These are phyloP conservation scores for Lordiphosa collinella DNA, from an alignment of 1,140 invertebrate species.

Conservation along the genomic window DNA sequence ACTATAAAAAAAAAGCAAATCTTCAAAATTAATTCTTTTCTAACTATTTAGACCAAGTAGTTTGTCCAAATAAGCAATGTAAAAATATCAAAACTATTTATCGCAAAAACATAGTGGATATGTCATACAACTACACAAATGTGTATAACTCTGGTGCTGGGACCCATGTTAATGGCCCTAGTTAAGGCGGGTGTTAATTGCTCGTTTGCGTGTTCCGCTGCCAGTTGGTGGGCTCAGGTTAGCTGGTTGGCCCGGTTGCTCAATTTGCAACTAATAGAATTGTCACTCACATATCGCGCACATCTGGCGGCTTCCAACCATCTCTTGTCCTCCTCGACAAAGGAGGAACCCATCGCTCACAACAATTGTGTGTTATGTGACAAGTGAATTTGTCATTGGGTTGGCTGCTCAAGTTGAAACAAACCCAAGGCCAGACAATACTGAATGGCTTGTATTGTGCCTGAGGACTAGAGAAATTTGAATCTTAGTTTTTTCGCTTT, in stretches of 20 bases:
- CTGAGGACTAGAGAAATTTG: constrained; percentile 28
- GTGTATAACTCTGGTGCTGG: constrained; percentile 8
- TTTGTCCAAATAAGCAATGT: no score
- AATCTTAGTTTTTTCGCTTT: constrained; percentile 25
- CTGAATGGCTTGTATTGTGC: constrained; percentile 29
- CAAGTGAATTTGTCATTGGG: constrained; percentile 71
- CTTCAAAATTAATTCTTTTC: no score
- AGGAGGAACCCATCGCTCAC: constrained; percentile 35
- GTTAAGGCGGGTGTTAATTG: constrained; percentile 65
- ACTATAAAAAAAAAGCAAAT: no score
- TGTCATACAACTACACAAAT: no score
- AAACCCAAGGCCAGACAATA: constrained; percentile 57
- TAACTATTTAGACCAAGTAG: no score
- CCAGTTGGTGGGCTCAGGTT: constrained; percentile 16
- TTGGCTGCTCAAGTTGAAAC: constrained; percentile 58
- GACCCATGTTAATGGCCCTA: constrained; percentile 31
- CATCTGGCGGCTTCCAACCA: constrained; percentile 43
- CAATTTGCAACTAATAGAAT: constrained; percentile 72
- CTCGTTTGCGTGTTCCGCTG: constrained; percentile 56
- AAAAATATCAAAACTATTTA: constrained; percentile 19
- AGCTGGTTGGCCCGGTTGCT: constrained; percentile 23
- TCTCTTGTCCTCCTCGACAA: constrained; percentile 6
- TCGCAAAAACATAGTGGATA: constrained; percentile 14
- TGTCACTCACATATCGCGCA: constrained; percentile 61
- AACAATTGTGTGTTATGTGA: constrained; percentile 71